phyloP scores from a whole-genome alignment of 2,888 invertebrate species.

The Caenorhabditis sp. region DNA sequence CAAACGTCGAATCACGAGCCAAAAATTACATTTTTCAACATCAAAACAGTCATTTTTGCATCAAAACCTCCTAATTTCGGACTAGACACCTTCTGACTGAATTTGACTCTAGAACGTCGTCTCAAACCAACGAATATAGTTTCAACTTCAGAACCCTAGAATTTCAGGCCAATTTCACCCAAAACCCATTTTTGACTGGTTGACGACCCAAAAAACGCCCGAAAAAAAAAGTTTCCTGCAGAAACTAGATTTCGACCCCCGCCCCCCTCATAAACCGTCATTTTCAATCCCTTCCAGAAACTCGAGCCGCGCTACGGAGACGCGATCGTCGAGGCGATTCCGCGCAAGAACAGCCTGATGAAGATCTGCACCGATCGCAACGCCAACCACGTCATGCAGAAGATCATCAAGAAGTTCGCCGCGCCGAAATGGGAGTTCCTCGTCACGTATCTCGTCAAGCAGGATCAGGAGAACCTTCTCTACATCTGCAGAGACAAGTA shows the following conservation, averaged over 20 bases:
- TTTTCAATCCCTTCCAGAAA: background rate
- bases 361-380: constrained; percentile 76
- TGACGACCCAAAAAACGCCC: too few relatives aligned
- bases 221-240: background rate
- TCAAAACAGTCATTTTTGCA: too few relatives aligned
- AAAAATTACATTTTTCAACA: too few relatives aligned
- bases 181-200: too few relatives aligned
- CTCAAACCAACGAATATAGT: too few relatives aligned
- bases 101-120: background rate
- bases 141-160: too few relatives aligned
- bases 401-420: constrained; percentile 57
- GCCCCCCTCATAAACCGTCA: background rate
- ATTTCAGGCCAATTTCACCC: background rate
- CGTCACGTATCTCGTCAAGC: constrained; percentile 38
- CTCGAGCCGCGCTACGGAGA: constrained; percentile 4
- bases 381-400: constrained; percentile 80
- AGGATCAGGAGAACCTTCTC: constrained; percentile 35
- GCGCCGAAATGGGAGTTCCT: constrained; percentile 60
- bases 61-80: background rate
- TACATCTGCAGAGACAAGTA: constrained; percentile 72
- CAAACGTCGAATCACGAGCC: too few relatives aligned
- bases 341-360: constrained; percentile 64
- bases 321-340: constrained; percentile 16
- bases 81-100: background rate
- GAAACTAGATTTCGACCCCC: background rate